Evolutionary conservation across 2,797 vertebrate genomes (phyloP), one percentile per base, ranked within the genome.

Genomic region (Gobionotothen gibberifrons): DNA sequence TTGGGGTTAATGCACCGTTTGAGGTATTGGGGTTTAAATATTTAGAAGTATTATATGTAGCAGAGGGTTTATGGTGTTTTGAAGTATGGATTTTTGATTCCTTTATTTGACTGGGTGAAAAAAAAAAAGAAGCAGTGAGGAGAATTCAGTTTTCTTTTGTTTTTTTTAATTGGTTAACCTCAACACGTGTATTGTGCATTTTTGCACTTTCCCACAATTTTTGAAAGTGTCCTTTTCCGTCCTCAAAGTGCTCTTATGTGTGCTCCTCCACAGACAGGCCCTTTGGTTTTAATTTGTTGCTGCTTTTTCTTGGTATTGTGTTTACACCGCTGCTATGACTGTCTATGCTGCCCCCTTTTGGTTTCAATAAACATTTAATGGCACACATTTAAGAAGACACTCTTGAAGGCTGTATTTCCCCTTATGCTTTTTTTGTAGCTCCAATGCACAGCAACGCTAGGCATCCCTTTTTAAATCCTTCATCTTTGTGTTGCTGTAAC

Each of bases 201-300:
- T 54, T 67, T 26, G 66, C 75, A 75, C 62, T 44, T 72, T 81
- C 32, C 21, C 48, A 16, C 58, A 46, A 29, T 44, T 76, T 76
- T 73, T 82, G 19, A 78, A 91, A 90, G 87, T 89, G 90, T 83
- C 89, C 86, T 90, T 89, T 36, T 82, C 43, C 8, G 66, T 85
- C 72, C 82, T 74, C 46, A 67, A 93, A 93, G 90, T 93, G 90
- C 87, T 86, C 86, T 93, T 93, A 91, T 12, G 62, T 84, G 81
- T 85, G 52, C 72, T 86, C 64, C 69, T 83, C 71, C 66, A 76
- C 29, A 79, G 52, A 72, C 64, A 46, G 73, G 80, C 86, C 84
- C 83, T 69, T 42, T 43, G 47, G 13, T 48, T 67, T 64, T 8
- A 54, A 58, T 56, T 47, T 70, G 17, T 61, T 9, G 46, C 21